A percentile compares a stretch with the other conserved stretches of the same genome.
These are phyloP conservation scores for Lordiphosa andalusiaca DNA, from an alignment of 2,888 invertebrate species.

Conservation along the genomic window DNA sequence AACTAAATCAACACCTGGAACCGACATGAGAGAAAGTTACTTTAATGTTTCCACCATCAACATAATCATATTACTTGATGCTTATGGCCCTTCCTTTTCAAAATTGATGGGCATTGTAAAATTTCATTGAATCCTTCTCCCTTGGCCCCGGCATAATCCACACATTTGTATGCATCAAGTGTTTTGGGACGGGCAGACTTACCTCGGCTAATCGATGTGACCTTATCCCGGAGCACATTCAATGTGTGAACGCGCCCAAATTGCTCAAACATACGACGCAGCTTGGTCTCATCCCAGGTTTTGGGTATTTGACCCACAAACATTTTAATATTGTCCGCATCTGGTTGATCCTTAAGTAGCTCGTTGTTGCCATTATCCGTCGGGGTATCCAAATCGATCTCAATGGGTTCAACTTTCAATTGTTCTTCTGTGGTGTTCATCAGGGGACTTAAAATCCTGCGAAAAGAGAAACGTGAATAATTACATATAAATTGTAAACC, in stretches of 20 bases:
- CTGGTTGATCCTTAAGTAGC: conserved; percentile 87
- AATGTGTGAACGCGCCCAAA: conserved; percentile 98
- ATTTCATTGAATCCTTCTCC: conserved; percentile 48
- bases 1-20: conserved; percentile 25
- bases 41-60: conserved; percentile 54
- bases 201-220: conserved; percentile 98
- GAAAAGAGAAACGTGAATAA: not conserved
- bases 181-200: conserved; percentile 76
- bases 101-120: conserved; percentile 66
- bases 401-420: conserved; percentile 41
- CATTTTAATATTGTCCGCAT: conserved; percentile 99
- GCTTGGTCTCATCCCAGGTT: conserved; percentile 97
- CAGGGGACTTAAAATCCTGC: conserved; percentile 12
- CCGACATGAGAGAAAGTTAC: conserved; percentile 15
- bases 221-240: conserved; percentile 98
- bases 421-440: conserved; percentile 3
- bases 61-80: conserved; percentile 71
- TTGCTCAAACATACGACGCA: conserved; percentile 96
- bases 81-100: conserved; percentile 7
- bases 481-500: no score
- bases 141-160: conserved; percentile 35
- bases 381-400: conserved; percentile 17
- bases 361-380: conserved; percentile 48
- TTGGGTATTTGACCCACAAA: conserved; percentile 99
- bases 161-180: conserved; percentile 57